Conservation (phyloP, 2,888 invertebrate genomes). For the Apodemia zela region DNA sequence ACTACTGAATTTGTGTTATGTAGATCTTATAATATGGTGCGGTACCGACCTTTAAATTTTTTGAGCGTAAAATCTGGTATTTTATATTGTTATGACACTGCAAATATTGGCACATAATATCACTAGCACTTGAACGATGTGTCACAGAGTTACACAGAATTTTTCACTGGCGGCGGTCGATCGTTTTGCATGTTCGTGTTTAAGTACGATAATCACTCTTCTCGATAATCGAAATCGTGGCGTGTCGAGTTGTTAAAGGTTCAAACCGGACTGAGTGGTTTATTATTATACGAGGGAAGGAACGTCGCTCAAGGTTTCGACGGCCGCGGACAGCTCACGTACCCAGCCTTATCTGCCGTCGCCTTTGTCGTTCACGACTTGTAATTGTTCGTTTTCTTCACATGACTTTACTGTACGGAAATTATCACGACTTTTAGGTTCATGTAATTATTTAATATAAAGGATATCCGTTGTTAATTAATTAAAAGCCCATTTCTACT, state of each 20-base stretch:
- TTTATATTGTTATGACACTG: slow-evolving; percentile 61
- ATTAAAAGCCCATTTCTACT: background rate
- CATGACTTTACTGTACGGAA: slow-evolving; percentile 36
- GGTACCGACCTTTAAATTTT: slow-evolving; percentile 57
- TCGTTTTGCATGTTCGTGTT: slow-evolving; percentile 43
- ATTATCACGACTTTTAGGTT: slow-evolving; percentile 35
- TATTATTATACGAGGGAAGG: slow-evolving; percentile 73
- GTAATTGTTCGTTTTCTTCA: slow-evolving; percentile 37
- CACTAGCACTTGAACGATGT: slow-evolving; percentile 57
- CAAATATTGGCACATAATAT: slow-evolving; percentile 68
- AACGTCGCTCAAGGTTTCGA: slow-evolving; percentile 69
- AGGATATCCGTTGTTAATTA: background rate
- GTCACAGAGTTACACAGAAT: slow-evolving; percentile 40
- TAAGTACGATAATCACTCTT: slow-evolving; percentile 13
- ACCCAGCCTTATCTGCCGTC: slow-evolving; percentile 64
- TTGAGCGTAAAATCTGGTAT: slow-evolving; percentile 46
- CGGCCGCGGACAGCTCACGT: slow-evolving; percentile 61
- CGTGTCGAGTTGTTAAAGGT: slow-evolving; percentile 72
- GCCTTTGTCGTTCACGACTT: slow-evolving; percentile 57
- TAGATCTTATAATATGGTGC: background rate
- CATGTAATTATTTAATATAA: slow-evolving; percentile 6
- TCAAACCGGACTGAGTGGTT: slow-evolving; percentile 70
- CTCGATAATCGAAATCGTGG: slow-evolving; percentile 41
- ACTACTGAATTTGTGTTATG: background rate
- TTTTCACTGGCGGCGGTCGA: slow-evolving; percentile 38